Base-by-base conservation (phyloP, 2,888 invertebrate species). In the Macrophya alboannulata region DNA sequence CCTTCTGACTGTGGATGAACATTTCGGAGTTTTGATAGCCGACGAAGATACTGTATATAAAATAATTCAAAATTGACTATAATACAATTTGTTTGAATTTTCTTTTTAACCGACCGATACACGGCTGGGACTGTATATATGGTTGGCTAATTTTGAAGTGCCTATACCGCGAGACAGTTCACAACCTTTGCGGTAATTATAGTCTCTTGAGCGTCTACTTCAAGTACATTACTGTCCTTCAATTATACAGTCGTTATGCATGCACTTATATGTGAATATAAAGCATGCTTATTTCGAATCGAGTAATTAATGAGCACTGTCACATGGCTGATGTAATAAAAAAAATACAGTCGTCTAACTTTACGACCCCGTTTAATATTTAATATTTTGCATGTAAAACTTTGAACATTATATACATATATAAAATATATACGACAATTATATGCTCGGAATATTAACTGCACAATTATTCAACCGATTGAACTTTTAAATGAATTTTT, bases 101-200 rank as follows among this genome's bases (percentile, higher is more conserved):
- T n/a, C n/a, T n/a, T n/a, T 72, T 79, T 88, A 87, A 0, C 76
- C 92, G 92, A 91, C 84, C 40, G 3, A 85, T 0, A 86, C 88
- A 48, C 85, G 87, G 1, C 79, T 91, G 71, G 74, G 88, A 5
- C 85, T 88, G 59, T 88, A 31, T 3, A 31, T n/a, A 87, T 8
- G 88, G 89, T 25, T 77, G 85, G 85, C 40, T 90, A 0, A 89
- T 87, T 45, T 8, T 81, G 2, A 85, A 85, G 9, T 89, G n/a
- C n/a, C n/a, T n/a, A n/a, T n/a, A 87, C 21, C 87, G 88, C 2
- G 72, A 84, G 0, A 43, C 17, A 0, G 3, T 85, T 0, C 45
- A 90, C 1, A 87, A 86, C 17, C 5, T 90, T 0, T 77, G 85
- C 1, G 83, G 92, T 91, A 87, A 90, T 89, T 89, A 82, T n/a